Conservation (phyloP, 2,113 vertebrate species). For the Periophthalmus modestus region DNA sequence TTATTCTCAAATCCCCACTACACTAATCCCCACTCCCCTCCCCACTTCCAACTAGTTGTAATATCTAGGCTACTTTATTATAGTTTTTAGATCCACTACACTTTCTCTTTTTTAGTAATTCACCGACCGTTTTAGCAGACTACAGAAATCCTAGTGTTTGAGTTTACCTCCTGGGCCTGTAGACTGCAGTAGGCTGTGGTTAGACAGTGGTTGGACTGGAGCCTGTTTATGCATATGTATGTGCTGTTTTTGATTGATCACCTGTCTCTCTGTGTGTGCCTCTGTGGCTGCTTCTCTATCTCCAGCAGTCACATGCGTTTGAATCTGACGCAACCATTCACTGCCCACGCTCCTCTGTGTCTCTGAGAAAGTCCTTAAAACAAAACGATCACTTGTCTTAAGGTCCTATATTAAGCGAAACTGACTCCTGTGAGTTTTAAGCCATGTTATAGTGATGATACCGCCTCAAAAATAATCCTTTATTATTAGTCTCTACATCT, state of each 20-base stretch:
- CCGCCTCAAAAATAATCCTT: no score
- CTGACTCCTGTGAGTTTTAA: no score
- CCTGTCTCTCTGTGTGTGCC: conserved; percentile 30
- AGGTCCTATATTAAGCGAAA: no score
- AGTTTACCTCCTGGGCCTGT: not conserved
- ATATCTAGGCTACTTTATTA: no score
- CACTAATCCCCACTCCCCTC: no score
- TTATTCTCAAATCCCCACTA: no score
- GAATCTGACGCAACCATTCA: conserved; percentile 6
- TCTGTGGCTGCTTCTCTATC: conserved; percentile 22
- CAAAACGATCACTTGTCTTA: no score
- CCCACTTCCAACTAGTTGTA: no score
- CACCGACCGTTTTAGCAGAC: conserved; percentile 5
- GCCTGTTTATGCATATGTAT: conserved; percentile 31
- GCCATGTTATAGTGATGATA: no score
- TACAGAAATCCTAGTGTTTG: not conserved
- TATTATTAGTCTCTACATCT: no score
- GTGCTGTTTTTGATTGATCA: conserved; percentile 43
- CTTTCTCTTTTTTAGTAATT: not conserved
- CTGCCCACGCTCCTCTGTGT: not conserved
- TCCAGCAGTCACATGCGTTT: conserved; percentile 11
- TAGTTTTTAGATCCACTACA: not conserved
- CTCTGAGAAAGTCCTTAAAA: not conserved
- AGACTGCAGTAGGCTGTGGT: not conserved
- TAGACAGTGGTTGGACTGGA: not conserved